A percentile compares a stretch with the other conserved stretches of the same genome.
phyloP scores from a whole-genome alignment of 2,888 invertebrate genomes.

The Caenorhabditis drosophilae region DNA sequence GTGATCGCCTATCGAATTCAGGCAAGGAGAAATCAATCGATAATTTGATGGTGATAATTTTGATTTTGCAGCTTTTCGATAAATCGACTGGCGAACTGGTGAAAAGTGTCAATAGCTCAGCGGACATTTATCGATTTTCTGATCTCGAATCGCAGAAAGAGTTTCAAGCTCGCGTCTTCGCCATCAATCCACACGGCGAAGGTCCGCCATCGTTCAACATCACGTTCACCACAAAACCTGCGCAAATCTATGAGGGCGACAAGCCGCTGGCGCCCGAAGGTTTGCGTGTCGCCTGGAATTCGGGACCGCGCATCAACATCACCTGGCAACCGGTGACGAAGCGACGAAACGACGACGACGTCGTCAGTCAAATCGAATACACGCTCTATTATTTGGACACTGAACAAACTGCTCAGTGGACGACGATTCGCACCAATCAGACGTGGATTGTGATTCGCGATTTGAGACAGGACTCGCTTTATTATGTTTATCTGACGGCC shows the following conservation, averaged over 20 bases:
- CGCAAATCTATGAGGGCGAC: slow-evolving; percentile 11
- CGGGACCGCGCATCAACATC: slow-evolving; percentile 48
- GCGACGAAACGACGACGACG: slow-evolving; percentile 21
- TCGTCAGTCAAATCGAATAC: slow-evolving; percentile 27
- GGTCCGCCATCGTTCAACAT: slow-evolving; percentile 52
- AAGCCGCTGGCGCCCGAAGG: slow-evolving; percentile 43
- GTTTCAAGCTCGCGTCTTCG: slow-evolving; percentile 41
- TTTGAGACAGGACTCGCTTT: slow-evolving; percentile 37
- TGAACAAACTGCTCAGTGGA: slow-evolving; percentile 39
- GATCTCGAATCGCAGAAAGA: slow-evolving; percentile 21
- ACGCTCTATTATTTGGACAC: slow-evolving; percentile 46
- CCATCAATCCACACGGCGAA: slow-evolving; percentile 34
- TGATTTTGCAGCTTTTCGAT: slow-evolving; percentile 32
- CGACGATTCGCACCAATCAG: slow-evolving; percentile 37
- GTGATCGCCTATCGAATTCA: slow-evolving; percentile 30
- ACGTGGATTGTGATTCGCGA: slow-evolving; percentile 50
- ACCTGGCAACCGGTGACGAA: slow-evolving; percentile 45
- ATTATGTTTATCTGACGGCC: slow-evolving; percentile 49
- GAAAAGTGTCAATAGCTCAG: slow-evolving; percentile 35
- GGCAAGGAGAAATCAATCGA: slow-evolving; percentile 1
- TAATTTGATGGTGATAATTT: too few relatives aligned
- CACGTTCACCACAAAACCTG: slow-evolving; percentile 44
- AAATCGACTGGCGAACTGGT: slow-evolving; percentile 13
- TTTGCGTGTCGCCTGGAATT: slow-evolving; percentile 48
- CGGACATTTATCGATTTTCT: slow-evolving; percentile 36